phyloP scores from a whole-genome alignment of 2,113 vertebrate species.

The Mobula hypostoma region DNA sequence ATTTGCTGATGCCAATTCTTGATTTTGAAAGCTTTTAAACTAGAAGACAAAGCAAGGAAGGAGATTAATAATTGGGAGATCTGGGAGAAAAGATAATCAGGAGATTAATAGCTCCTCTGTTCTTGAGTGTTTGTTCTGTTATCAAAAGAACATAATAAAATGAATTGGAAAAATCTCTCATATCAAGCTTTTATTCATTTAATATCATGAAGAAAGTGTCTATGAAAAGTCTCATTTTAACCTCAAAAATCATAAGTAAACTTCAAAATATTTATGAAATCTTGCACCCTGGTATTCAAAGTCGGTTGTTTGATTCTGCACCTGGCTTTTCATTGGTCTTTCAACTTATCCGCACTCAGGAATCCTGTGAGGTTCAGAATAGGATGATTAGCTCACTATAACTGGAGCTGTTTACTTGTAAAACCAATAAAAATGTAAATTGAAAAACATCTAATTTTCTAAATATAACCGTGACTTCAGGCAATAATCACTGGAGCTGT shows the following conservation, averaged over 20 bases:
- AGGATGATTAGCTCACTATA: conserved; percentile 23
- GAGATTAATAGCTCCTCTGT: not conserved
- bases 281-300: not conserved
- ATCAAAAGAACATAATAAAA: not conserved
- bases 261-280: not conserved
- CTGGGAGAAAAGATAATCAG: not conserved
- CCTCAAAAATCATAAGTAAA: not conserved
- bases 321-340: not conserved
- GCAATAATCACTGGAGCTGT: conserved; percentile 22
- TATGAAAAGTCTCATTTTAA: not conserved
- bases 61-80: not conserved
- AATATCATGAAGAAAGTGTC: not conserved
- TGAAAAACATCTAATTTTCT: conserved; percentile 34
- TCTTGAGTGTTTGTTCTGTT: not conserved
- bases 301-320: not conserved
- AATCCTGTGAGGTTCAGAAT: not conserved
- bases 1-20: not conserved
- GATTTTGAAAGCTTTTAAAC: not conserved
- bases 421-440: conserved; percentile 35
- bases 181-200: not conserved
- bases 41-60: not conserved
- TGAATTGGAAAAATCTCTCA: not conserved
- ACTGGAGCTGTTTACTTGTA: conserved; percentile 17
- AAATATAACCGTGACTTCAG: conserved; percentile 24
- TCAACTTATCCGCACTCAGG: not conserved